Evolutionary conservation across 1,140 invertebrate genomes (phyloP), one percentile per base, ranked within the genome.

Genomic region (Lepidurus arcticus): DNA sequence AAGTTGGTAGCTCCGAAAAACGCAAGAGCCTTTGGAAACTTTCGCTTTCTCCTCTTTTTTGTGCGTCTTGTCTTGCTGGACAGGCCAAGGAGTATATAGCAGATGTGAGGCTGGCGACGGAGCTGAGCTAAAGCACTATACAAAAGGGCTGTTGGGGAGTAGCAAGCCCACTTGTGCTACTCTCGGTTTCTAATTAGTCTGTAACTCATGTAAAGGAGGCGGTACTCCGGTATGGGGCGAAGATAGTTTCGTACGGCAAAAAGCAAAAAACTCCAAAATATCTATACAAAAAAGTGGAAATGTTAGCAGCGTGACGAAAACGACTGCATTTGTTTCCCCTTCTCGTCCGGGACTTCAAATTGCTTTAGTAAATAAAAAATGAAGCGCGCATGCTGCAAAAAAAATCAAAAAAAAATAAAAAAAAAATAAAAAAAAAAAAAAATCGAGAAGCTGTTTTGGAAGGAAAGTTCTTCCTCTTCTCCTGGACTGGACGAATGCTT

Each of bases 171-270:
- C 53, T 65, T 65, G 53, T 47, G 45, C 8, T 65, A 65, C 53
- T 65, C 53, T 65, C 53, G 53, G 53, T 65, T 65, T 21, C 53
- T 65, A 65, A 65, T 65, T 65, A 65, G 53, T 21, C 53, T 65
- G 53, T 65, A 65, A 65, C 53, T 65, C 53, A 65, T 65, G 53
- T 65, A 65, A 65, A 65, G 53, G 21, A 65, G 53, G 53, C n/a
- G 53, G 53, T 65, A n/a, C 53, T 65, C 53, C 16, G 21, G n/a
- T 9, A 65, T 21, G 53, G 21, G 53, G 16, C 16, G 53, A 65
- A 65, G 53, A 65, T 21, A 0, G 53, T 13, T 13, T 65, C 21
- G 6, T 21, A 4, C 53, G 21, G 6, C 2, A 65, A 65, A 16
- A 65, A 65, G n/a, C 1, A 16, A 65, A 9, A 65, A 65, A 65